Base-by-base conservation (phyloP, 1,140 invertebrate genomes). In the Semibalanus balanoides region DNA sequence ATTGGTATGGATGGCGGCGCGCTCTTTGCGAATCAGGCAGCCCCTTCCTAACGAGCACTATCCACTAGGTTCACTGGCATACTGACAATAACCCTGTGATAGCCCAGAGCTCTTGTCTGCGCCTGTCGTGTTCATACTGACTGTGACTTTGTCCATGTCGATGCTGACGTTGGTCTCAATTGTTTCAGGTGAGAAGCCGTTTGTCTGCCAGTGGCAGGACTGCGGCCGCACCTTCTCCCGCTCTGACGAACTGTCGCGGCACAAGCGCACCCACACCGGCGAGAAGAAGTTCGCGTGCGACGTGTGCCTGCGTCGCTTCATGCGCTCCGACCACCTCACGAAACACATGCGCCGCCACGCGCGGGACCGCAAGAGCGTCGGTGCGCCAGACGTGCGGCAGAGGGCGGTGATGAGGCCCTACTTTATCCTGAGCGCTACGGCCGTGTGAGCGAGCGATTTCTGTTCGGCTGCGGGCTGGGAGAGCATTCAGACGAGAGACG, bases 231-330 rank as follows among this genome's bases (percentile, higher is more conserved):
- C 91, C 19, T 98, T 98, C 83, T 95, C 94, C 0, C 88, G 96
- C 69, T 97, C 94, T 31, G 96, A 98, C 82, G 96, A 98, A 85
- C 86, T 98, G 0, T 96, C 94, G 0, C 87, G 96, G 0, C 96
- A 98, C 84, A 93, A 95, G 81, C 87, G 95, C 17, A 97, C 95
- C 0, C 95, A 98, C 82, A 94, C 93, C 30, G 96, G 96, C 1
- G 96, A 98, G 83, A 98, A 97, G 84, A 93, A 95, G 83, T 98
- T 98, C 84, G 91, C 88, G 0, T 98, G 96, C 82, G 82, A 85
- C 7, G 89, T 93, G 31, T 98, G 96, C 82, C 88, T 89, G 76
- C 90, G 95, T 79, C 88, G 93, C 76, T 98, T 98, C 85, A 97
- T 98, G 94, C 88, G 96, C 69, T 96, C 92, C 77, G 94, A 96